These are phyloP conservation scores for Campoplex nolae DNA, from an alignment of 2,888 invertebrate species.

Conservation along the genomic window DNA sequence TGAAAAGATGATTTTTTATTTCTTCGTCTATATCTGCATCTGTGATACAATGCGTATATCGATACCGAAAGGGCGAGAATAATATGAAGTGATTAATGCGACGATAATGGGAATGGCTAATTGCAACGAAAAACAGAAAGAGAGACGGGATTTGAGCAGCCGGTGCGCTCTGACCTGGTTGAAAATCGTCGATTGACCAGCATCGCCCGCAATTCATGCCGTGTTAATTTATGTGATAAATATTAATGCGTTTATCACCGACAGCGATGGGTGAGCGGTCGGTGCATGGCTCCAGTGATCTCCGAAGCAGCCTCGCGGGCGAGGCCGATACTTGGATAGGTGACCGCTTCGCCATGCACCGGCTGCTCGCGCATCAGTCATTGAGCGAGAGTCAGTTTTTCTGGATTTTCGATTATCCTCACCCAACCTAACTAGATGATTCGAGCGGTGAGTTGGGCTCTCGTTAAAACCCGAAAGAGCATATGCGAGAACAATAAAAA, in stretches of 20 bases:
- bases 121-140: constrained; percentile 37
- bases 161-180: not conserved
- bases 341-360: too few relatives aligned
- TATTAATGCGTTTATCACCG: not conserved
- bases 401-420: too few relatives aligned
- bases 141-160: constrained; percentile 1
- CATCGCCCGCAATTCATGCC: not conserved
- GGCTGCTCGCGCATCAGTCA: too few relatives aligned
- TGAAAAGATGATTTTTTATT: not conserved
- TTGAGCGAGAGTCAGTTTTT: too few relatives aligned
- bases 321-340: too few relatives aligned
- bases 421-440: too few relatives aligned
- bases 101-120: constrained; percentile 24
- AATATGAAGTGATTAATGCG: constrained; percentile 51
- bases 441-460: too few relatives aligned
- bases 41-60: not conserved
- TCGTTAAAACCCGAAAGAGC: too few relatives aligned
- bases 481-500: too few relatives aligned
- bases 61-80: constrained; percentile 11
- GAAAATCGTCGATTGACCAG: constrained; percentile 17
- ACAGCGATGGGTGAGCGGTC: too few relatives aligned
- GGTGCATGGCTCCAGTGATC: too few relatives aligned
- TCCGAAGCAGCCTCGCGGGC: too few relatives aligned
- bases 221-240: not conserved
- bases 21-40: not conserved